These are phyloP conservation scores for Noctua fimbriata DNA, from an alignment of 2,888 invertebrate species.

Conservation along the genomic window DNA sequence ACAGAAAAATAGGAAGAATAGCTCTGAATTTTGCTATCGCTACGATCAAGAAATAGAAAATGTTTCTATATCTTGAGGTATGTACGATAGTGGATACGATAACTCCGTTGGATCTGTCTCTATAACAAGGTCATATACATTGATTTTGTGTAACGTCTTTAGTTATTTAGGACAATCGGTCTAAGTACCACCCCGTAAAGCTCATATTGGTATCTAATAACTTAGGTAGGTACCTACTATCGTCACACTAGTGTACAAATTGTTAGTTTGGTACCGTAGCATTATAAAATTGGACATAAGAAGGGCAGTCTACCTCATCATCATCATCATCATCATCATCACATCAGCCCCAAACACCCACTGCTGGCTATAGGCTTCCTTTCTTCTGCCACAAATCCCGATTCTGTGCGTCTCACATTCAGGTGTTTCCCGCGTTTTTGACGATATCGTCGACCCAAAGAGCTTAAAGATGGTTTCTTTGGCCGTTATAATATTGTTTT, in stretches of 20 bases:
- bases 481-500: neutral
- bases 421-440: too few relatives aligned
- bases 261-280: neutral
- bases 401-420: too few relatives aligned
- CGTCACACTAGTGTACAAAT: neutral
- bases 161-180: neutral
- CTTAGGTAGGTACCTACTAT: neutral
- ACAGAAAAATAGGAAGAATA: slow-evolving; percentile 14
- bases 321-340: too few relatives aligned
- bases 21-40: slow-evolving; percentile 2
- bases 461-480: too few relatives aligned
- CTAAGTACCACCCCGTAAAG: neutral
- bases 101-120: neutral
- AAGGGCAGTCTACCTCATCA: neutral
- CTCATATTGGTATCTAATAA: neutral
- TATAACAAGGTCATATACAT: neutral
- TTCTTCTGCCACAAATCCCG: too few relatives aligned
- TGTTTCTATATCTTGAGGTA: slow-evolving; percentile 9
- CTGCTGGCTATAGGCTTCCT: too few relatives aligned
- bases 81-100: neutral
- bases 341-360: too few relatives aligned
- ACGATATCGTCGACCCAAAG: too few relatives aligned
- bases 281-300: neutral
- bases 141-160: neutral
- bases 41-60: slow-evolving; percentile 4